These are phyloP conservation scores for Istiophorus platypterus DNA, from an alignment of 2,113 vertebrate species.

Conservation along the genomic window DNA sequence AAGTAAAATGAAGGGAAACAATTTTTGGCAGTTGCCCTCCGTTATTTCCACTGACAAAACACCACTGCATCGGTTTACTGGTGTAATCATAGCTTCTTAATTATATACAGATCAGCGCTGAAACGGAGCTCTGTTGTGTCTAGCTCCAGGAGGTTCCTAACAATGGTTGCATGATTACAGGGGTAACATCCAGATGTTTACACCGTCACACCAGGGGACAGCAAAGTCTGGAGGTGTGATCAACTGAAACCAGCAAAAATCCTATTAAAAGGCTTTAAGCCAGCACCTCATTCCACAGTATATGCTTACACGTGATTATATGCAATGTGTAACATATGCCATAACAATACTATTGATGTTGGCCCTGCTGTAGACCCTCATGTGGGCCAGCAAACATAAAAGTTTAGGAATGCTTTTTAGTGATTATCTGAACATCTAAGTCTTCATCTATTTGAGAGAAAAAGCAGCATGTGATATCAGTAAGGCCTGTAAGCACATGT, in stretches of 20 bases:
- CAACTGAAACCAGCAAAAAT: slow-evolving; percentile 26
- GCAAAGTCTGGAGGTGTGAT: slow-evolving; percentile 33
- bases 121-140: slow-evolving; percentile 22
- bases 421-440: slow-evolving; percentile 58
- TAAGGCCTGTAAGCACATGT: slow-evolving; percentile 58
- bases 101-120: slow-evolving; percentile 42
- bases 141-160: slow-evolving; percentile 49
- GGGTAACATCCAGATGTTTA: slow-evolving; percentile 54
- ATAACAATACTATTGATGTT: slow-evolving; percentile 56
- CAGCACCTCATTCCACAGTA: background rate
- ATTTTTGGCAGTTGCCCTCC: slow-evolving; percentile 5
- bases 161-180: slow-evolving; percentile 41
- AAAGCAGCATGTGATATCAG: slow-evolving; percentile 23
- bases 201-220: slow-evolving; percentile 28
- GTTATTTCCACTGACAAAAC: slow-evolving; percentile 25
- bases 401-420: slow-evolving; percentile 67
- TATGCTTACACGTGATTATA: slow-evolving; percentile 13
- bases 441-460: slow-evolving; percentile 37
- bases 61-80: slow-evolving; percentile 43
- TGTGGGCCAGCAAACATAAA: slow-evolving; percentile 47
- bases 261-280: slow-evolving; percentile 9
- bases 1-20: slow-evolving; percentile 31
- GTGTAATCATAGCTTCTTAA: slow-evolving; percentile 47
- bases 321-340: slow-evolving; percentile 37
- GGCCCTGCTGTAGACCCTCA: slow-evolving; percentile 54